A percentile compares a stretch with the other conserved stretches of the same genome.
phyloP scores from a whole-genome alignment of 2,797 vertebrate species.

The Cirrhinus mrigala region DNA sequence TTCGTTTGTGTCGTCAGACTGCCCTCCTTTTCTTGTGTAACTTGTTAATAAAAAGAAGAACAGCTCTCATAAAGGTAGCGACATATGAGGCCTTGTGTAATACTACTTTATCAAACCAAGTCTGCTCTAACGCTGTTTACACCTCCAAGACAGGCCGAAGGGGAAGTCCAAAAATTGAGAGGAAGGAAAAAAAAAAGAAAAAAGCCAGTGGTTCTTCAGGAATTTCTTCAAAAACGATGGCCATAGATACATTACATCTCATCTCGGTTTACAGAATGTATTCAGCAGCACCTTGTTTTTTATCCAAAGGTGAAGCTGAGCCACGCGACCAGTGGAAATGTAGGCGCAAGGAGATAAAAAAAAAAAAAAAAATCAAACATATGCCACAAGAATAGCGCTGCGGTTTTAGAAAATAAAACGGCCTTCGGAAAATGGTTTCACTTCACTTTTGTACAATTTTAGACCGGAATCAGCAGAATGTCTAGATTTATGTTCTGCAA shows the following conservation, averaged over 20 bases:
- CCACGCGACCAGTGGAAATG: neutral
- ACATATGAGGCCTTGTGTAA: slow-evolving; percentile 35
- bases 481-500: neutral
- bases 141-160: neutral
- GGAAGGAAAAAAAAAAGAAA: neutral
- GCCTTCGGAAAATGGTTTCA: neutral
- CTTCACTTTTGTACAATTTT: slow-evolving; percentile 20
- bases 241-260: neutral
- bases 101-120: slow-evolving; percentile 1
- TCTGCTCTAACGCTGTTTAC: neutral
- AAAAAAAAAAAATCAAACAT: neutral
- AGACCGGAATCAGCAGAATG: neutral
- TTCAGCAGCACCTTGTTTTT: neutral
- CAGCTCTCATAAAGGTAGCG: slow-evolving; percentile 35
- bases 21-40: slow-evolving; percentile 50
- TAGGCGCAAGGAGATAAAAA: neutral
- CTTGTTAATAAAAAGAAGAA: slow-evolving; percentile 52
- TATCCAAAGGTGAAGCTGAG: slow-evolving; percentile 7
- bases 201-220: neutral
- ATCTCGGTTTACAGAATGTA: neutral
- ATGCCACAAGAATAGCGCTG: slow-evolving; percentile 7
- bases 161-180: neutral
- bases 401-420: neutral
- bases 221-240: neutral
- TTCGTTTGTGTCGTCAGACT: slow-evolving; percentile 34